Evolutionary conservation across 2,113 vertebrate genomes (phyloP).

Genomic region (Leucoraja erinaceus): DNA sequence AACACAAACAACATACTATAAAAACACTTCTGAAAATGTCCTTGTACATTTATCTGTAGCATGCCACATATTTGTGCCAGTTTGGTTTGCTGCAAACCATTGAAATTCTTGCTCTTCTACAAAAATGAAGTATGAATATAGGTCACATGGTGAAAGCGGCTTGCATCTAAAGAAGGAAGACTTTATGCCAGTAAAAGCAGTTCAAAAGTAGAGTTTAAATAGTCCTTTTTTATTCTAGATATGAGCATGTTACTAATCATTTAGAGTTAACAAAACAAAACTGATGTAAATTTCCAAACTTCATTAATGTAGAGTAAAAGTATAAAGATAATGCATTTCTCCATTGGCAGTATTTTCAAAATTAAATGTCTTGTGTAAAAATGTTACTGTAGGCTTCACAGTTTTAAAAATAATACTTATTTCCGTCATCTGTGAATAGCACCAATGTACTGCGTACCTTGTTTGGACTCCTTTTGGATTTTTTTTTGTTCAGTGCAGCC

Average conservation of each 20-base stretch:
- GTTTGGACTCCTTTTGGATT: constrained; percentile 24
- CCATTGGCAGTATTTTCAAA: constrained; percentile 30
- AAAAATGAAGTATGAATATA: constrained; percentile 9
- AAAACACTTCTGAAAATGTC: neutral
- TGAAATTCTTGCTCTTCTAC: neutral
- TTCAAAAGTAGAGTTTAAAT: neutral
- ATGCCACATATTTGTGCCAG: neutral
- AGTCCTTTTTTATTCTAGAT: neutral
- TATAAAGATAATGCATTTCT: constrained; percentile 15
- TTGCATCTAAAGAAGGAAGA: neutral
- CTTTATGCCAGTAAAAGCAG: neutral
- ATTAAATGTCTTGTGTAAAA: constrained; percentile 37
- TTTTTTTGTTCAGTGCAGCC: constrained; percentile 24
- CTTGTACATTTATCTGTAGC: neutral
- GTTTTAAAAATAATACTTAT: neutral
- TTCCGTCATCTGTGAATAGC: neutral
- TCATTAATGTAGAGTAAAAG: constrained; percentile 3
- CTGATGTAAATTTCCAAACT: constrained; percentile 27
- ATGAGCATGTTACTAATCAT: constrained; percentile 20
- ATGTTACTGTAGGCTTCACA: constrained; percentile 21
- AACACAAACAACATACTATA: neutral
- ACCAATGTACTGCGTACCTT: constrained; percentile 17
- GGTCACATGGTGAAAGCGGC: neutral
- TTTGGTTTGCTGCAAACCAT: neutral
- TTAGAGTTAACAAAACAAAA: neutral